Evolutionary conservation across 2,888 invertebrate genomes (phyloP).

Genomic region (Amorpha juglandis): DNA sequence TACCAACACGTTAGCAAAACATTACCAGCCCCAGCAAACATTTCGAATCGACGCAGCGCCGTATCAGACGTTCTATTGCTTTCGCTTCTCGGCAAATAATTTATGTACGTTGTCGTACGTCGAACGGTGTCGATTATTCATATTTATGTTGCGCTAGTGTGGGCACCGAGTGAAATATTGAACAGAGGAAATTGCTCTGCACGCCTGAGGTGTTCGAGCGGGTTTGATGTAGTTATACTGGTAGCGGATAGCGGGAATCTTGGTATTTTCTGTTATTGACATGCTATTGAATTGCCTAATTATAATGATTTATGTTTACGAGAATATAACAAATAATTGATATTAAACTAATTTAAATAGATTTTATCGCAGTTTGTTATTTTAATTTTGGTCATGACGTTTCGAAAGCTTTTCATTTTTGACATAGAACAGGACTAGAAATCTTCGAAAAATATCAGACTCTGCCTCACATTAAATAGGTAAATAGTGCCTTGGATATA

Average conservation of each 20-base stretch:
- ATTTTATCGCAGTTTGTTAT: too few relatives aligned
- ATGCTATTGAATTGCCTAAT: not conserved
- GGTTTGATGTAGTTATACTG: not conserved
- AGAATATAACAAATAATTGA: too few relatives aligned
- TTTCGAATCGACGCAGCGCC: constrained; percentile 17
- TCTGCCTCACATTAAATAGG: too few relatives aligned
- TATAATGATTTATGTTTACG: too few relatives aligned
- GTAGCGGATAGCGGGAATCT: not conserved
- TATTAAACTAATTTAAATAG: too few relatives aligned
- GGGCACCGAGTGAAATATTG: constrained; percentile 60
- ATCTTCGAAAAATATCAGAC: too few relatives aligned
- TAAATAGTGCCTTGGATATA: too few relatives aligned
- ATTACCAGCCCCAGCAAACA: not conserved
- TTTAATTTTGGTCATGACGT: too few relatives aligned
- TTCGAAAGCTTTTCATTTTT: too few relatives aligned
- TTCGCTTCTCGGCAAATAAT: constrained; percentile 53
- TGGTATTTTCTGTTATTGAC: not conserved
- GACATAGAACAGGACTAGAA: too few relatives aligned
- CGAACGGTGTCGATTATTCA: constrained; percentile 66
- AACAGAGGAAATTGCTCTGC: constrained; percentile 60
- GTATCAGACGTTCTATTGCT: constrained; percentile 51
- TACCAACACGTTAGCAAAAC: not conserved
- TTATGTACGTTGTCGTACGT: constrained; percentile 62
- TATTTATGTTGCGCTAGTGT: constrained; percentile 65
- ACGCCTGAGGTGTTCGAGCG: constrained; percentile 47